Percentiles rank a stretch among this genome's conserved stretches.
Conservation (phyloP, 1,140 invertebrate genomes). For the Zophobas atratus region DNA sequence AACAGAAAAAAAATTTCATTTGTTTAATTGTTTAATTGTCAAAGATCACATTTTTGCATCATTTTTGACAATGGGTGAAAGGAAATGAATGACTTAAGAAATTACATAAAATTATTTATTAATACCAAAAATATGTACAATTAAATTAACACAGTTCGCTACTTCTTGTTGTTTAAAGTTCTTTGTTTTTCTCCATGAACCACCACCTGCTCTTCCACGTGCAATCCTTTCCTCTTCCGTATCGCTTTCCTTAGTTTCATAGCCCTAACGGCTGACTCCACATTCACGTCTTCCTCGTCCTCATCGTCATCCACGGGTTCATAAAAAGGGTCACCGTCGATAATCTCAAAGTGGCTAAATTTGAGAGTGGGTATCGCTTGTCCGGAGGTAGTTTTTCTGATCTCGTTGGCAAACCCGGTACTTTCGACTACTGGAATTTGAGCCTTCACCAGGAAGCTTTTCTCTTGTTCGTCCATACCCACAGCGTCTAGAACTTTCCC, state of each 20-base stretch:
- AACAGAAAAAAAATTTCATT: too few relatives aligned
- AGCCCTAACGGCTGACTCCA: slow-evolving; percentile 92
- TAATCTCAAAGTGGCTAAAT: slow-evolving; percentile 98
- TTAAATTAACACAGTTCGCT: slow-evolving; percentile 66
- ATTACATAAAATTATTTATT: slow-evolving; percentile 22
- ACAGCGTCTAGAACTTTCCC: slow-evolving; percentile 89
- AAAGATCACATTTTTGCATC: slow-evolving; percentile 16
- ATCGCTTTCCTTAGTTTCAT: slow-evolving; percentile 95
- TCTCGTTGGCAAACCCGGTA: slow-evolving; percentile 94
- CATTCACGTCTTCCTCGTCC: slow-evolving; percentile 88
- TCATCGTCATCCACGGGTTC: slow-evolving; percentile 76
- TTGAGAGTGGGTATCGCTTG: slow-evolving; percentile 94
- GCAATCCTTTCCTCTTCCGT: slow-evolving; percentile 91
- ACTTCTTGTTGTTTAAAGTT: slow-evolving; percentile 95
- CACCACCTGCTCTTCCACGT: slow-evolving; percentile 95
- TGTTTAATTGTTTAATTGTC: neutral
- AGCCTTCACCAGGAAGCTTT: slow-evolving; percentile 91
- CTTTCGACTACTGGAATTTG: slow-evolving; percentile 96
- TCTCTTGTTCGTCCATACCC: slow-evolving; percentile 90
- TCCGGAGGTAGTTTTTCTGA: slow-evolving; percentile 95
- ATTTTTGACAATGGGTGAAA: too few relatives aligned
- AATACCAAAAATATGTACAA: slow-evolving; percentile 6
- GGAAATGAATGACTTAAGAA: too few relatives aligned
- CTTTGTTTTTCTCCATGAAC: slow-evolving; percentile 98
- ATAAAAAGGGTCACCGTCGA: slow-evolving; percentile 98